phyloP scores from a whole-genome alignment of 2,888 invertebrate genomes.

The Phrixothrix hirtus region DNA sequence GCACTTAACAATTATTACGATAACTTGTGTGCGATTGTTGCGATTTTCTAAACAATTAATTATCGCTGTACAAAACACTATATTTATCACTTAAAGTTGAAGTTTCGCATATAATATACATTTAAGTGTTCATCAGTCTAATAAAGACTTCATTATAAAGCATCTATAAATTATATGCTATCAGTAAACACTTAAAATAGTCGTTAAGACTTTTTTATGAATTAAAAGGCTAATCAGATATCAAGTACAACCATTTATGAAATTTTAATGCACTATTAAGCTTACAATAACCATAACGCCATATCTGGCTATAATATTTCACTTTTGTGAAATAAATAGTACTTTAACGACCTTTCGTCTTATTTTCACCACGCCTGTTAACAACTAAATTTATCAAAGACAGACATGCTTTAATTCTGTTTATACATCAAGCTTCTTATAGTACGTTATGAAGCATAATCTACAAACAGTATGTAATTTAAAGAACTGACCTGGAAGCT shows the following conservation, averaged over 20 bases:
- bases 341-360: constrained; percentile 41
- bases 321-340: constrained; percentile 39
- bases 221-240: constrained; percentile 26
- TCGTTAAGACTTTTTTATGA: constrained; percentile 11
- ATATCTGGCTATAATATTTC: constrained; percentile 35
- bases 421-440: no score
- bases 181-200: constrained; percentile 3
- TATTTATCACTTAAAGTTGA: constrained; percentile 12
- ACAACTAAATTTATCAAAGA: no score
- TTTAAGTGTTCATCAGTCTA: constrained; percentile 24
- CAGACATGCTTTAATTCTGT: no score
- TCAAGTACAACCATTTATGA: constrained; percentile 27
- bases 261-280: constrained; percentile 30
- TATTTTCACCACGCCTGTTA: constrained; percentile 37
- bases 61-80: constrained; percentile 1
- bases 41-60: not conserved
- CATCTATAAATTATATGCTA: no score
- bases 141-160: no score
- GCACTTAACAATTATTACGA: constrained; percentile 27
- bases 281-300: constrained; percentile 34
- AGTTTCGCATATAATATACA: constrained; percentile 19
- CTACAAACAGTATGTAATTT: no score
- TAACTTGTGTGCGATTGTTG: not conserved
- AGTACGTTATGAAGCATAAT: no score
- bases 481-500: no score